Base-by-base conservation (phyloP, 2,797 vertebrate genomes). In the Urocyon cinereoargenteus region DNA sequence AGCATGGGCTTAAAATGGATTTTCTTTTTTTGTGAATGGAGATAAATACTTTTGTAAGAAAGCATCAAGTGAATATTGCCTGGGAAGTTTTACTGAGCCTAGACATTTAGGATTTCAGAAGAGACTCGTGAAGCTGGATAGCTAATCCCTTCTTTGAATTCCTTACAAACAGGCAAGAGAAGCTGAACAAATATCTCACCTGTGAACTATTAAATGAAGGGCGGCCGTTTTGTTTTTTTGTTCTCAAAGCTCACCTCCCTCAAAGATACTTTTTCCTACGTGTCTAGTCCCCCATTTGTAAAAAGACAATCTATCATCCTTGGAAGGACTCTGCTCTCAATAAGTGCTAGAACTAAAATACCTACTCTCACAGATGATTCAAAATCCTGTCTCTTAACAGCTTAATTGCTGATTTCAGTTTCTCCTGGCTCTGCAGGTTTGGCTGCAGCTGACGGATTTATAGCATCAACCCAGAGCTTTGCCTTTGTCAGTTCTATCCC, bases 11-110 rank as follows among this genome's bases (percentile, higher is more conserved):
- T 89, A 40, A 79, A 92, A 90, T 66, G 12, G 1, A 2, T 84
- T 96, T 90, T 88, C 55, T 53, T 70, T 49, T 49, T 86, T 78
- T 82, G 22, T 81, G 62, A 86, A 36, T 89, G 36, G 12, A 57
- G 75, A 94, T 77, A 89, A 72, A 79, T 81, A 49, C 68, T 95
- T 81, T 70, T 55, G 16, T 86, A 92, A 95, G 73, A 90, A 75
- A 51, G 11, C 34, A 49, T 14, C 26, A 55, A 82, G 66, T 61
- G 36, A 81, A 6, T 84, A 36, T 81, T 49, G 83, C 72, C 45
- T 55, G 28, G 31, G 72, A 93, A 89, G 24, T 73, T 51, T 93
- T 61, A n/a, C 3, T 66, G 34, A 97, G 34, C 22, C 45, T 84
- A 55, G n/a, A n/a, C 55, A 31, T 85, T 49, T 24, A 96, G 36